These are phyloP conservation scores for Pheosia gnoma DNA, from an alignment of 2,888 invertebrate species.

Conservation along the genomic window DNA sequence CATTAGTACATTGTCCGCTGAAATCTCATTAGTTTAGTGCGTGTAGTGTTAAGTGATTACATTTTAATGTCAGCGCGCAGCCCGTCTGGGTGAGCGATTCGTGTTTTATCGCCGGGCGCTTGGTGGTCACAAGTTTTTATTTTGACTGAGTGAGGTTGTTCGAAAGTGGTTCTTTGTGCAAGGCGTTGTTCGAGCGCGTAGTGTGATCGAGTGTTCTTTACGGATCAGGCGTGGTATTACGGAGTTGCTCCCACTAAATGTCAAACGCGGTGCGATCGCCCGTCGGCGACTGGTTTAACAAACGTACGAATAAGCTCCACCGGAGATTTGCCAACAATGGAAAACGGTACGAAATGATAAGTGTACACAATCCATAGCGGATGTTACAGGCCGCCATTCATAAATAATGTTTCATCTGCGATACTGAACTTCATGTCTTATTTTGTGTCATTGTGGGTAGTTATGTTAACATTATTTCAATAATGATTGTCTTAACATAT, in stretches of 20 bases:
- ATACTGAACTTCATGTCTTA: not conserved
- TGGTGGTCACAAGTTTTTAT: slow-evolving; percentile 57
- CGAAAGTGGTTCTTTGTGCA: slow-evolving; percentile 60
- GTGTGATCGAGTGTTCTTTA: slow-evolving; percentile 57
- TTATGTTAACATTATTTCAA: no score
- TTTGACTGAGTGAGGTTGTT: slow-evolving; percentile 54
- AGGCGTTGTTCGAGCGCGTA: slow-evolving; percentile 45
- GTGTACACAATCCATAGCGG: slow-evolving; percentile 39
- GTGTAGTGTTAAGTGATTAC: slow-evolving; percentile 80
- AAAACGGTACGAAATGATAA: slow-evolving; percentile 68
- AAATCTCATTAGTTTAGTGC: slow-evolving; percentile 81
- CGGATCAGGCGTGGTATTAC: slow-evolving; percentile 45
- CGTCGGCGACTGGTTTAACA: slow-evolving; percentile 74
- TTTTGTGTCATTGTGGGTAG: no score
- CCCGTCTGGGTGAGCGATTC: slow-evolving; percentile 60
- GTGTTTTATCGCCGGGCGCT: slow-evolving; percentile 61
- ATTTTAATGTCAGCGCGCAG: slow-evolving; percentile 67
- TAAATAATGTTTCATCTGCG: slow-evolving; percentile 14
- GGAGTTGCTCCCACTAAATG: slow-evolving; percentile 60
- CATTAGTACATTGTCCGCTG: slow-evolving; percentile 75
- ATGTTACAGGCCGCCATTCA: slow-evolving; percentile 37
- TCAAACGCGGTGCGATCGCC: slow-evolving; percentile 69
- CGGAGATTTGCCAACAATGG: slow-evolving; percentile 73
- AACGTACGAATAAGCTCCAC: slow-evolving; percentile 68
- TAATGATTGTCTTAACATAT: no score